Conservation (phyloP, 2,888 invertebrate genomes). For the Oscheius sp. region DNA sequence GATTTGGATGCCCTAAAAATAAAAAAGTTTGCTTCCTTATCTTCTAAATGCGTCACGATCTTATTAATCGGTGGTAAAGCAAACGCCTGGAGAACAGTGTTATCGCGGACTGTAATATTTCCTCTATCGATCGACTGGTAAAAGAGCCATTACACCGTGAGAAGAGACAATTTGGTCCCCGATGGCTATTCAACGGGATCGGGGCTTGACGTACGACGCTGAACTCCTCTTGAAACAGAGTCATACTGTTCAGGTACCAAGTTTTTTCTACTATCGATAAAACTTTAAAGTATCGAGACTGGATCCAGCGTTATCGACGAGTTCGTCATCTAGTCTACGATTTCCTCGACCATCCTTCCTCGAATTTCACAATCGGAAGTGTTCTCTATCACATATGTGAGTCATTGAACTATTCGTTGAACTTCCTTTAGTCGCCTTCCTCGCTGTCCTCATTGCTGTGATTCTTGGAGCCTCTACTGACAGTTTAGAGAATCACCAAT, state of each 20-base stretch:
- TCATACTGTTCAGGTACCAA: slow-evolving; percentile 25
- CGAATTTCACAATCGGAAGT: slow-evolving; percentile 43
- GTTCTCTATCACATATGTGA: slow-evolving; percentile 51
- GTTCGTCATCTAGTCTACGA: slow-evolving; percentile 56
- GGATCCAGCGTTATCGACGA: slow-evolving; percentile 28
- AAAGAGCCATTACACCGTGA: background rate
- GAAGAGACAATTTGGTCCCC: background rate
- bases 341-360: slow-evolving; percentile 59
- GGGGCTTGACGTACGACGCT: slow-evolving; percentile 34
- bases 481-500: slow-evolving; percentile 40
- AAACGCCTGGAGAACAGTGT: no score
- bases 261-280: background rate
- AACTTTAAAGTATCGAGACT: slow-evolving; percentile 25
- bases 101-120: no score
- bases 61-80: no score
- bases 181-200: slow-evolving; percentile 7
- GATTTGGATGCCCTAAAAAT: slow-evolving; percentile 50
- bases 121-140: no score
- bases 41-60: background rate
- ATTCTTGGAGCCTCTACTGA: slow-evolving; percentile 50
- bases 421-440: slow-evolving; percentile 47
- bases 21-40: background rate
- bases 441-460: slow-evolving; percentile 47
- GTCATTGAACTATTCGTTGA: slow-evolving; percentile 1
- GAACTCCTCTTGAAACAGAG: slow-evolving; percentile 23